A percentile compares a stretch with the other conserved stretches of the same genome.
Conservation (phyloP, 2,797 vertebrate genomes). For the Pseudomugil gertrudae region DNA sequence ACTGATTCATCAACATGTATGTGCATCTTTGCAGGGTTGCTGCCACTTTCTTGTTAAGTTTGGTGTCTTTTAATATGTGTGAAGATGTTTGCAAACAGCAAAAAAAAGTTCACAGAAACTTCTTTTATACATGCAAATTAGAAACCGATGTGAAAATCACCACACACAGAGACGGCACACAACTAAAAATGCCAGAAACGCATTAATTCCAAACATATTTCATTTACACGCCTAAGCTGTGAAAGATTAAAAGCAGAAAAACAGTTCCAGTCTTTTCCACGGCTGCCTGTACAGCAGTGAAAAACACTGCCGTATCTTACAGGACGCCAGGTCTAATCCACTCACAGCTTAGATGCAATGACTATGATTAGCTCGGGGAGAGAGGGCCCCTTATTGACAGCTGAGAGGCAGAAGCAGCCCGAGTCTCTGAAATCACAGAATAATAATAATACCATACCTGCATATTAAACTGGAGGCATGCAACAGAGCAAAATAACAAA, state of each 20-base stretch:
- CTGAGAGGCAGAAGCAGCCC: slow-evolving; percentile 48
- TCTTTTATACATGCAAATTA: neutral
- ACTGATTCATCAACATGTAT: neutral
- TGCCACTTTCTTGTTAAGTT: neutral
- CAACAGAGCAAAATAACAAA: slow-evolving; percentile 63
- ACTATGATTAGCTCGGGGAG: slow-evolving; percentile 66
- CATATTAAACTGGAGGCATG: slow-evolving; percentile 76
- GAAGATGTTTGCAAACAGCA: slow-evolving; percentile 2
- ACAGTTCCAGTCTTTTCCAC: neutral
- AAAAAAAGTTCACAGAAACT: neutral
- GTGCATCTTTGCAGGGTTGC: neutral
- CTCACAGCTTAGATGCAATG: slow-evolving; percentile 48
- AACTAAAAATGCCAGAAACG: neutral
- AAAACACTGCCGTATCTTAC: slow-evolving; percentile 37
- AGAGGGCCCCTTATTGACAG: slow-evolving; percentile 57
- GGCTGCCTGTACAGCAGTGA: slow-evolving; percentile 20
- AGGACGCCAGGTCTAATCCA: slow-evolving; percentile 52
- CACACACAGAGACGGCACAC: neutral
- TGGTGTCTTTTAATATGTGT: neutral
- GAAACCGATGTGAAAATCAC: neutral
- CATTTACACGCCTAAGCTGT: neutral
- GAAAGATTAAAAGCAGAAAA: slow-evolving; percentile 14
- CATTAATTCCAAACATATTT: neutral
- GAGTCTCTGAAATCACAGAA: slow-evolving; percentile 56
- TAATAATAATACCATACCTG: slow-evolving; percentile 70